These are phyloP conservation scores for Glossophaga mutica DNA, from an alignment of 2,797 vertebrate genomes.

Conservation along the genomic window DNA sequence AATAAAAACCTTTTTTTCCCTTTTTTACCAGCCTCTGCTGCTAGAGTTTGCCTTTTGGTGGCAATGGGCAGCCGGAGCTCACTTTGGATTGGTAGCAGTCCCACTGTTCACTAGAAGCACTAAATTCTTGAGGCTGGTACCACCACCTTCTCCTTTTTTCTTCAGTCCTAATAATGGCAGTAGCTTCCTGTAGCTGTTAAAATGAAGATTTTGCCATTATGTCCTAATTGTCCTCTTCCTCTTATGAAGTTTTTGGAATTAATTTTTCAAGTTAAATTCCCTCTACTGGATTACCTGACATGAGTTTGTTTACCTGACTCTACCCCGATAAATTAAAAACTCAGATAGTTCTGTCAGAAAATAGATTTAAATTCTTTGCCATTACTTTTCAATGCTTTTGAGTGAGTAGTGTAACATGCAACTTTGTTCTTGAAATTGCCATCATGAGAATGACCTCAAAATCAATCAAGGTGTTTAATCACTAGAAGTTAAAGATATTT, in stretches of 20 bases:
- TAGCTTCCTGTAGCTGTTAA: background rate
- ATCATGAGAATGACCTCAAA: background rate
- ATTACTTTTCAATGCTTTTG: background rate
- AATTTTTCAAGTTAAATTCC: background rate
- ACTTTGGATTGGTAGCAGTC: background rate
- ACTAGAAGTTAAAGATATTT: too few relatives aligned
- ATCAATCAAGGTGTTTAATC: background rate
- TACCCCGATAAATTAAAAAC: background rate
- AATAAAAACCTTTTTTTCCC: background rate
- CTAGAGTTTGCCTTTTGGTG: background rate
- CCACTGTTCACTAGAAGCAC: background rate
- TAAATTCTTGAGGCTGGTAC: background rate
- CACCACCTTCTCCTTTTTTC: too few relatives aligned
- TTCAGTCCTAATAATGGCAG: background rate
- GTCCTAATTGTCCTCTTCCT: background rate
- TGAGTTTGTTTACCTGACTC: background rate
- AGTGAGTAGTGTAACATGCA: background rate
- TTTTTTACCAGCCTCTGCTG: background rate
- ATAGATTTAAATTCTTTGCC: background rate
- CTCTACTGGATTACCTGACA: background rate
- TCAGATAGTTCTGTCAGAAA: background rate
- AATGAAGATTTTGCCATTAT: background rate
- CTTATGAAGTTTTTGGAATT: background rate
- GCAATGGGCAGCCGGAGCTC: background rate
- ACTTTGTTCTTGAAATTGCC: background rate